These are phyloP conservation scores for Neogobius melanostomus DNA, from an alignment of 2,113 vertebrate genomes.

Conservation along the genomic window DNA sequence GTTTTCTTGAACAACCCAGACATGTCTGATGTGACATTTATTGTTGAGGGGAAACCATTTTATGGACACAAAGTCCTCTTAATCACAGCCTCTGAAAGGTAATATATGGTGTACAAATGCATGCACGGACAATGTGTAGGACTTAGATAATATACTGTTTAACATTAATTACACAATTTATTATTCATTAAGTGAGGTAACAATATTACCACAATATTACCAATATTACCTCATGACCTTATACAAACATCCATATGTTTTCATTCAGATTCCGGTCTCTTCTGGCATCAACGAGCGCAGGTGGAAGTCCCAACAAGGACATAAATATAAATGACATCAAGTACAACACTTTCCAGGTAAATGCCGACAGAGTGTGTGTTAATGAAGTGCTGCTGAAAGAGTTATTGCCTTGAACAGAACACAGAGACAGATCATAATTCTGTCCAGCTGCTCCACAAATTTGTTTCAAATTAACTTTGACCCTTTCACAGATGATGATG, in stretches of 20 bases:
- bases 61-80: constrained; percentile 97
- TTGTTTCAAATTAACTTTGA: constrained; percentile 10
- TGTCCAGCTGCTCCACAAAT: neutral
- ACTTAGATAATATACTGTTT: no score
- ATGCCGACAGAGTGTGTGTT: neutral
- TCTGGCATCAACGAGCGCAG: constrained; percentile 82
- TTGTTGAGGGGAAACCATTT: constrained; percentile 92
- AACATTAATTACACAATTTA: neutral
- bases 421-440: neutral
- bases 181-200: neutral
- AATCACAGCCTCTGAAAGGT: constrained; percentile 95
- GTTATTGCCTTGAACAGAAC: neutral
- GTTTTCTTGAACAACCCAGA: constrained; percentile 97
- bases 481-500: constrained; percentile 89
- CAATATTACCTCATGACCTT: neutral
- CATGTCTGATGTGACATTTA: constrained; percentile 96
- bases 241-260: neutral
- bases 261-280: constrained; percentile 88
- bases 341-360: constrained; percentile 92
- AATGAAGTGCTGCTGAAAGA: neutral
- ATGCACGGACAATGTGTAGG: neutral
- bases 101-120: constrained; percentile 4
- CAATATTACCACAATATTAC: neutral
- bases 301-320: constrained; percentile 77
- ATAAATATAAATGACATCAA: constrained; percentile 90